Percentiles rank a stretch among this genome's conserved stretches.
Evolutionary conservation across 2,797 vertebrate species (phyloP).

Genomic region (Philypnodon macrostomus): DNA sequence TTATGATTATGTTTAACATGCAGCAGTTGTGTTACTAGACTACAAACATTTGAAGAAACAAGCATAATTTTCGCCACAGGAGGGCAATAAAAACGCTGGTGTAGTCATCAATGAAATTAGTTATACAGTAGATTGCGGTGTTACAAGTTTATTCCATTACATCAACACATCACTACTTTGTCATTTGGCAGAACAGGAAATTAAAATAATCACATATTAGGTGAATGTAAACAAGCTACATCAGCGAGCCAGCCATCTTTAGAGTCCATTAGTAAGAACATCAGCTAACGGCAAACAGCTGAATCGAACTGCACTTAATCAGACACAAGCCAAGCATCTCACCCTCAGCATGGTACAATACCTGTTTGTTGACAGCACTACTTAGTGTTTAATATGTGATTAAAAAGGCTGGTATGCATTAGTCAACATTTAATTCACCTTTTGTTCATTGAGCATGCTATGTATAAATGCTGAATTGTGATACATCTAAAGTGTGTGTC

Average conservation of each 20-base stretch:
- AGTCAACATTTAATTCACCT: background rate
- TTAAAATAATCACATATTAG: constrained; percentile 50
- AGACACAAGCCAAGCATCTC: constrained; percentile 2
- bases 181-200: constrained; percentile 51
- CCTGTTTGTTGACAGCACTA: constrained; percentile 12
- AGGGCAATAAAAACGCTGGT: constrained; percentile 55
- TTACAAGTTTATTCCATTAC: constrained; percentile 67
- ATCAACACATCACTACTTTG: constrained; percentile 50
- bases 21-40: constrained; percentile 25
- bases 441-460: too few relatives aligned
- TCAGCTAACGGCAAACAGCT: constrained; percentile 28
- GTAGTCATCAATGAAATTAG: constrained; percentile 38
- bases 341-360: constrained; percentile 3
- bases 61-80: constrained; percentile 56
- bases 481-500: too few relatives aligned
- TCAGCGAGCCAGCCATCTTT: constrained; percentile 31
- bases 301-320: background rate
- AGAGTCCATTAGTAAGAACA: constrained; percentile 22
- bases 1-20: constrained; percentile 36
- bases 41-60: constrained; percentile 29
- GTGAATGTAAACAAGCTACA: constrained; percentile 56
- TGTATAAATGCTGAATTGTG: background rate
- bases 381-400: constrained; percentile 3
- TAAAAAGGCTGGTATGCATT: background rate
- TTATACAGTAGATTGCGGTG: constrained; percentile 38